Evolutionary conservation across 2,888 invertebrate species (phyloP).

Genomic region (Digitonthophagus gazella): DNA sequence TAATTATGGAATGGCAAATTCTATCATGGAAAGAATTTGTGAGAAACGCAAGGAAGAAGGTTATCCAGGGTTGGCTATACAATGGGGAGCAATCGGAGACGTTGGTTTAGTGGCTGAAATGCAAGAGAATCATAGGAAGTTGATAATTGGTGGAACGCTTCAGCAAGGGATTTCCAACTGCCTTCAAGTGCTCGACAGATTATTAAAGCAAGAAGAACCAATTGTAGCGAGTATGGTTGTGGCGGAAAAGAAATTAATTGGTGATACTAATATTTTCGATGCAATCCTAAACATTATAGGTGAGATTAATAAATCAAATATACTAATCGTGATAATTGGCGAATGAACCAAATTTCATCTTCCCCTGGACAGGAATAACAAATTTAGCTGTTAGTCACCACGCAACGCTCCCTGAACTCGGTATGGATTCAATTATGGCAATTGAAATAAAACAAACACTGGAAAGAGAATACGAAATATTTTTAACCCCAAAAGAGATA

Average conservation of each 20-base stretch:
- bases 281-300: too few species aligned
- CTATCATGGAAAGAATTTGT: too few species aligned
- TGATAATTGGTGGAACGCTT: conserved; percentile 40
- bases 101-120: too few species aligned
- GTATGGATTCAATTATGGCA: conserved; percentile 96
- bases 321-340: too few species aligned
- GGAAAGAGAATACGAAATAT: conserved; percentile 85
- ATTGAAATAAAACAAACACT: conserved; percentile 93
- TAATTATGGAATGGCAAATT: too few species aligned
- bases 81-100: conserved; percentile 36
- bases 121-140: conserved; percentile 28
- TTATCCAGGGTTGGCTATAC: conserved; percentile 33
- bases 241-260: background rate
- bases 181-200: conserved; percentile 61
- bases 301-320: too few species aligned
- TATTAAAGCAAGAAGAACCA: conserved; percentile 66
- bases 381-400: conserved; percentile 68
- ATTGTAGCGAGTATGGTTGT: too few species aligned
- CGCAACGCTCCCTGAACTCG: conserved; percentile 65
- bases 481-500: conserved; percentile 82
- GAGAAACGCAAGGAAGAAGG: conserved; percentile 43
- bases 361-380: conserved; percentile 65
- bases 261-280: conserved; percentile 34
- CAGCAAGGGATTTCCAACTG: conserved; percentile 46
- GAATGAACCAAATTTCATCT: conserved; percentile 86